Conservation (phyloP, 2,797 vertebrate genomes). For the Malacoctenus gilli region DNA sequence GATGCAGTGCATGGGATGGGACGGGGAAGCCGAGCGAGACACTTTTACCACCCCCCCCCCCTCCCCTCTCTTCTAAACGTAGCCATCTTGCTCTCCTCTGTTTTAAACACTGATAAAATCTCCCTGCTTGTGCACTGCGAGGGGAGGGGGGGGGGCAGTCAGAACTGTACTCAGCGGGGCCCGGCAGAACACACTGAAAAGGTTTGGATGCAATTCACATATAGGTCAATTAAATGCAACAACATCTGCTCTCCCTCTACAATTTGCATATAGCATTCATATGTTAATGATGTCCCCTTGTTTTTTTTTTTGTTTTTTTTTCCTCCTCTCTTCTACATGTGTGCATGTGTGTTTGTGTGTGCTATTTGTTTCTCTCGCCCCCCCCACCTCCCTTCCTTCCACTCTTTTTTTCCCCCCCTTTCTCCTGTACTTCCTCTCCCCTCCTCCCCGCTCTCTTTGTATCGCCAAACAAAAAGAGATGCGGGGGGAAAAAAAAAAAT, state of each 20-base stretch:
- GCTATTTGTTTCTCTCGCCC: slow-evolving; percentile 67
- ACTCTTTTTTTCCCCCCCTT: slow-evolving; percentile 72
- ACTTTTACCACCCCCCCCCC: neutral
- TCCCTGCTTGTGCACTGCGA: slow-evolving; percentile 67
- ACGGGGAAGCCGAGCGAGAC: no score
- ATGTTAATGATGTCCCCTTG: slow-evolving; percentile 98
- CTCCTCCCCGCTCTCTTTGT: slow-evolving; percentile 77
- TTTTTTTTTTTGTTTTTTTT: slow-evolving; percentile 66
- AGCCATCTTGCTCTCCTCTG: slow-evolving; percentile 31
- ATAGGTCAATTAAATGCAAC: slow-evolving; percentile 99
- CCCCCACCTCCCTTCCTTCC: slow-evolving; percentile 78
- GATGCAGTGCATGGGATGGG: no score
- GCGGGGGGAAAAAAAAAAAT: no score
- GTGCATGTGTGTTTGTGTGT: slow-evolving; percentile 64
- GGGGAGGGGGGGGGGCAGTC: slow-evolving; percentile 84
- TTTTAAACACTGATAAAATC: slow-evolving; percentile 56
- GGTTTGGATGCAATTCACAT: slow-evolving; percentile 99
- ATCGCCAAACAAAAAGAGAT: slow-evolving; percentile 75
- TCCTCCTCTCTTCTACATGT: slow-evolving; percentile 32
- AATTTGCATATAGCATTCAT: slow-evolving; percentile 99
- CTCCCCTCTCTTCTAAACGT: slow-evolving; percentile 3
- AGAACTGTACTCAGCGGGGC: slow-evolving; percentile 87
- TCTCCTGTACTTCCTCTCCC: slow-evolving; percentile 78
- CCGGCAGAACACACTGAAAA: slow-evolving; percentile 92
- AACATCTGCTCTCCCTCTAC: slow-evolving; percentile 99